Base-by-base conservation (phyloP, 2,797 vertebrate genomes). In the Catostomus latipinnis region DNA sequence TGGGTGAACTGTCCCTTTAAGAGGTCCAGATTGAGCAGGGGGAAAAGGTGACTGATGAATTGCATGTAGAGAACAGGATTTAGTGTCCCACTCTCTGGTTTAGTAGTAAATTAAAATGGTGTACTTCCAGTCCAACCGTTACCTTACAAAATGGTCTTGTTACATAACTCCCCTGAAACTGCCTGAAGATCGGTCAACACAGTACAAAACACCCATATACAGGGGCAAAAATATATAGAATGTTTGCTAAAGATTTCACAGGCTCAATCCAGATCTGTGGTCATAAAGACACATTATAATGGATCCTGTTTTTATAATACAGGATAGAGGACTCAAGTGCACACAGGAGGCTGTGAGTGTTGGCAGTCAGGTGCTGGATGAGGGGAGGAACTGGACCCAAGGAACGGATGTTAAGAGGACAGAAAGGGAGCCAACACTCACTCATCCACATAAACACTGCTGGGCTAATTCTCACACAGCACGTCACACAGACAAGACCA, bases 401-500 rank as follows among this genome's bases (percentile, higher is more conserved):
- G 53, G 74, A 60, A 49, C 45, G 68, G 71, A 79, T 22, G 63
- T 53, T 54, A 76, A 60, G 67, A 71, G 52, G 62, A 83, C 22
- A 49, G 67, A 81, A 18, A 68, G 22, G 6, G 46, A 53, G 79
- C 79, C 81, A 83, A 76, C 78, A 57, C 8, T 77, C 53, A 80
- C 70, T 81, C 70, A 80, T 83, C 71, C 62, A 67, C 54, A 72
- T 72, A 74, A 82, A 84, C 68, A 68, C 63, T 75, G 45, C 76
- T 12, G 53, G 71, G 61, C 45, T 50, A 9, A 45, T 50, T 46
- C 50, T 65, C 77, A 71, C 61, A 70, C 70, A 45, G 54, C 48
- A 22, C 60, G 8, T 22, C 66, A 45, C 14, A 70, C 74, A 72
- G 69, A 77, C 70, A n/a, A 78, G 69, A 77, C 71, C 69, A 76